A percentile compares a stretch with the other conserved stretches of the same genome.
Evolutionary conservation across 2,113 vertebrate genomes (phyloP).

Genomic region (Furnarius figulus): DNA sequence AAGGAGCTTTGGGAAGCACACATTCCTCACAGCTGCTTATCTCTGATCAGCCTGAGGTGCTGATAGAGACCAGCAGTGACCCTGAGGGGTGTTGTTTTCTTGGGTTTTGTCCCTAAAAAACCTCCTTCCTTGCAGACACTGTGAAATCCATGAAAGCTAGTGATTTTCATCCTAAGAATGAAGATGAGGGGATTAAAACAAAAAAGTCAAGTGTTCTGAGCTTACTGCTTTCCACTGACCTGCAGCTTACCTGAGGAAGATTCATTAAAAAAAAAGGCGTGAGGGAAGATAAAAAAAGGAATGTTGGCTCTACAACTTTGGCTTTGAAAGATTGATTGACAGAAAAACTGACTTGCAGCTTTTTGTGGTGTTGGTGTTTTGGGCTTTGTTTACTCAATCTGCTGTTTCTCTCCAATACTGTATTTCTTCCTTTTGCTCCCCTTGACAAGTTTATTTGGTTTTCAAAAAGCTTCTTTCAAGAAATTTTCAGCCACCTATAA

Average conservation of each 20-base stretch:
- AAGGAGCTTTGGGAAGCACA: not conserved
- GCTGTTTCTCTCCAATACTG: not conserved
- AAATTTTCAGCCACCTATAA: not conserved
- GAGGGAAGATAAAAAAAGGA: not conserved
- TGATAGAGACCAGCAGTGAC: not conserved
- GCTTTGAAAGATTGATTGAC: not conserved
- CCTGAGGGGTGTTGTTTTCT: not conserved
- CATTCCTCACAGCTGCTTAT: not conserved
- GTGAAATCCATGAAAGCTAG: not conserved
- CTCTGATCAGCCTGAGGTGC: not conserved
- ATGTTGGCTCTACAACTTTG: not conserved
- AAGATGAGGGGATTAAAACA: not conserved
- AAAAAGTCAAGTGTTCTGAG: not conserved
- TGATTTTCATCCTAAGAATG: not conserved
- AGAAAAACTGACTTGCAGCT: not conserved
- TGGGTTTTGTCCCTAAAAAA: not conserved
- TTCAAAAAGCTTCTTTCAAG: not conserved
- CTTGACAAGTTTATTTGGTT: not conserved
- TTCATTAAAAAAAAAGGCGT: not conserved
- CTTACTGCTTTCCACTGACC: not conserved
- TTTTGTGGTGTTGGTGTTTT: not conserved
- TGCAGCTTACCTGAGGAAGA: not conserved
- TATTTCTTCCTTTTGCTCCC: not conserved
- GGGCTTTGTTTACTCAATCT: not conserved
- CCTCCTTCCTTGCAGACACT: not conserved